A percentile compares a stretch with the other conserved stretches of the same genome.
Conservation (phyloP, 2,113 vertebrate genomes). For the Chamaea fasciata region DNA sequence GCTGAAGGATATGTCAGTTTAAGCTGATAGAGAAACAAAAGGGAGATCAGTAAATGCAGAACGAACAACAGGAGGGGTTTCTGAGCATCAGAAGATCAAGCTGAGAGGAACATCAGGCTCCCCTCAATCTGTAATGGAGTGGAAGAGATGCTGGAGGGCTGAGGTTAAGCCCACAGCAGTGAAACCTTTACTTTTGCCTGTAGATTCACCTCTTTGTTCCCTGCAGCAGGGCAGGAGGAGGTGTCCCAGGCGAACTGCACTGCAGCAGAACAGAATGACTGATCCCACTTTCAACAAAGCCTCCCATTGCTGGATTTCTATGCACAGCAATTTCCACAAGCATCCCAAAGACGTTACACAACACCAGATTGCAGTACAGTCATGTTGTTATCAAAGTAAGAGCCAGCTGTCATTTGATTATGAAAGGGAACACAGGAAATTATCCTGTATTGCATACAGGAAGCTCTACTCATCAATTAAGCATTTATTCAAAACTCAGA, state of each 20-base stretch:
- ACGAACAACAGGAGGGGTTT: background rate
- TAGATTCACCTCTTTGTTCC: background rate
- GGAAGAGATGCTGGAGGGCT: background rate
- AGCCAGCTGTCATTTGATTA: slow-evolving; percentile 22
- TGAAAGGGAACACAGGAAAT: slow-evolving; percentile 27
- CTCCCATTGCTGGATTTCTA: background rate
- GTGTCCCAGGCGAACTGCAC: background rate
- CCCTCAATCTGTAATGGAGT: background rate
- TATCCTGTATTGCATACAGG: background rate
- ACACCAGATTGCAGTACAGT: background rate
- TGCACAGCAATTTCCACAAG: background rate
- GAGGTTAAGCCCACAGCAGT: background rate
- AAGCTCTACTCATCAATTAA: background rate
- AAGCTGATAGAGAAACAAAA: background rate
- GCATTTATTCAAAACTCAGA: background rate
- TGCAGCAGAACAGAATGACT: background rate
- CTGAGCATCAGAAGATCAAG: background rate
- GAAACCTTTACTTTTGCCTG: background rate
- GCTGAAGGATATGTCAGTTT: background rate
- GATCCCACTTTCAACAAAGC: background rate
- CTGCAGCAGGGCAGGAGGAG: background rate
- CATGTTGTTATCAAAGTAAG: background rate
- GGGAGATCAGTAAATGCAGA: background rate
- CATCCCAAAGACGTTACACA: background rate
- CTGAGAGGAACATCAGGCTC: background rate